These are phyloP conservation scores for Elgaria multicarinata DNA, from an alignment of 2,113 vertebrate genomes.

Conservation along the genomic window DNA sequence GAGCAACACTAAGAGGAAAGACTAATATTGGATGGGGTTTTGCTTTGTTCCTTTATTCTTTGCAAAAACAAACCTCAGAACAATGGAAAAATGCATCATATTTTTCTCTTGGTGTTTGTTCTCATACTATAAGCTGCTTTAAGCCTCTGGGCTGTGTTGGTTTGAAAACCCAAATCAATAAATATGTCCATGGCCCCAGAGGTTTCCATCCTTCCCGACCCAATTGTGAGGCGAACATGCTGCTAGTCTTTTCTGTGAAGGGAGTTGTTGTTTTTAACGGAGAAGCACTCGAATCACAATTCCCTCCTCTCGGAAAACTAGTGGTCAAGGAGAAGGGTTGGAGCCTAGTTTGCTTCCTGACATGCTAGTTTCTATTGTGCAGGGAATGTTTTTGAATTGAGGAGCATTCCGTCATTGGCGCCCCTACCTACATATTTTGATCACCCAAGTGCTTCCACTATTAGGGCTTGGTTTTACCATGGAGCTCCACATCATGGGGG, in stretches of 20 bases:
- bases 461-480: neutral
- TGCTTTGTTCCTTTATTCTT: neutral
- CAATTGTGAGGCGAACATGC: neutral
- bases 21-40: neutral
- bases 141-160: neutral
- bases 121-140: neutral
- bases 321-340: neutral
- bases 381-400: neutral
- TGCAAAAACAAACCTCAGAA: neutral
- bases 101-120: constrained; percentile 9
- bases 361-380: neutral
- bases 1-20: neutral
- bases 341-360: neutral
- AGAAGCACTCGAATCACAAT: neutral
- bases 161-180: neutral
- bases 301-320: neutral
- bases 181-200: neutral
- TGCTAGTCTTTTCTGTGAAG: neutral
- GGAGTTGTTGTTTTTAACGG: neutral
- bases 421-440: neutral
- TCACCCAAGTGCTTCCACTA: neutral
- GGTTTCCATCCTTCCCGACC: neutral
- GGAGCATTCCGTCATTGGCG: neutral
- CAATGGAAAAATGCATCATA: neutral
- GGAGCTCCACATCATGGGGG: neutral